Evolutionary conservation across 2,888 invertebrate genomes (phyloP), one percentile per base, ranked within the genome.

Genomic region (Apotomis turbidana): DNA sequence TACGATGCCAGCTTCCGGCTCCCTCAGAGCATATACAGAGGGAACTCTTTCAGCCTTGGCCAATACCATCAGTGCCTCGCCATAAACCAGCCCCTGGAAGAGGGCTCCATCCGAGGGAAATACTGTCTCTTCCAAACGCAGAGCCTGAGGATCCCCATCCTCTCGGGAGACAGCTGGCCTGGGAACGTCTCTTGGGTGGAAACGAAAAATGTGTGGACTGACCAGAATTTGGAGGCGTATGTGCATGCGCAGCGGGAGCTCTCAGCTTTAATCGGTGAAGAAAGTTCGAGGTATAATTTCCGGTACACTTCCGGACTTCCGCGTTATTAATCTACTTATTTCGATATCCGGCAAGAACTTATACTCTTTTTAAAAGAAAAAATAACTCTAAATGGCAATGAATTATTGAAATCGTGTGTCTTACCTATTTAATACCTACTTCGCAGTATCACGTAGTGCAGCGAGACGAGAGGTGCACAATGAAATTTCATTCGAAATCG

Each of bases 1-100:
- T 75, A 71, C 46, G 75, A 75, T 49, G 71, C 74, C n/a, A 75
- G 75, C 59, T 74, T 74, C 52, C 71, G 75, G n/a, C n/a, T 74
- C 9, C 75, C 75, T 3, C 68, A 71, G 54, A 46, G 71, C 27
- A 15, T 75, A 9, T 13, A 62, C 3, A 59, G 46, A 61, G 70
- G 70, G 3, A 71, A 69, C 52, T 46, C 57, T 5, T 57, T 54
- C 12, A 60, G 62, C 13, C 64, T 66, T 9, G 75, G 75, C 5
- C 71, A 75, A 52, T 74, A 70, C 60, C 68, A 46, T 10, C 74
- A 74, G 44, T 75, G 75, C 38, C 71, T 75, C 8, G 60, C n/a
- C 44, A 71, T 75, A n/a, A 54, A 60, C 15, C 75, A 74, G 38
- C 57, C 69, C 0, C 55, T 49, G 10, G 49, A 51, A 5, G 58